Evolutionary conservation across 2,888 invertebrate species (phyloP).

Genomic region (Meandrusa payeni): DNA sequence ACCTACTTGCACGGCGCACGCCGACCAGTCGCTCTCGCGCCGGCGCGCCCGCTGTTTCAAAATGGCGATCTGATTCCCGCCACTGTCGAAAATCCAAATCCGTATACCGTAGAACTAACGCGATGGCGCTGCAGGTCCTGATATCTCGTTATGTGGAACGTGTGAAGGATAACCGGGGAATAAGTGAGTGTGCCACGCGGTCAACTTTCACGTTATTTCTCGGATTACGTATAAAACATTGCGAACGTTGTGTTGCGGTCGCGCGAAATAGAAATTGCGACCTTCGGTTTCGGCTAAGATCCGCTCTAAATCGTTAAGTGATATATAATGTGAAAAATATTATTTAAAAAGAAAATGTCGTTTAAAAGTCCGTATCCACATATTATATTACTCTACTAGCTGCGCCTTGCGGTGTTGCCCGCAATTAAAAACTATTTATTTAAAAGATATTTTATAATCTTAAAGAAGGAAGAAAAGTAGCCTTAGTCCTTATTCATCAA

Average conservation of each 20-base stretch:
- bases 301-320: conserved; percentile 11
- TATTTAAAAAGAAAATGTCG: too few species aligned
- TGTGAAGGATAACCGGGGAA: conserved; percentile 25
- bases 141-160: conserved; percentile 22
- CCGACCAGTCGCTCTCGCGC: conserved; percentile 26
- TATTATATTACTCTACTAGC: too few species aligned
- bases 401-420: too few species aligned
- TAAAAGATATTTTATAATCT: too few species aligned
- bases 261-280: conserved; percentile 21
- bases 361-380: too few species aligned
- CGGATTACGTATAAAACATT: conserved; percentile 10
- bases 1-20: conserved; percentile 25
- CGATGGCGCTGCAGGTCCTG: conserved; percentile 20
- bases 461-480: too few species aligned
- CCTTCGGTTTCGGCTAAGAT: conserved; percentile 15
- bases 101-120: background rate
- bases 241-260: conserved; percentile 2
- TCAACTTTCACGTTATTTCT: conserved; percentile 16
- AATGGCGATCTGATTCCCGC: conserved; percentile 26
- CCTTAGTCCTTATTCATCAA: too few species aligned
- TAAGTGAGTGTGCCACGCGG: conserved; percentile 24
- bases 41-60: conserved; percentile 26
- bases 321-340: conserved; percentile 6
- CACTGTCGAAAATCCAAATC: conserved; percentile 14
- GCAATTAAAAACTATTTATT: too few species aligned